A percentile compares a stretch with the other conserved stretches of the same genome.
Evolutionary conservation across 30 jellyfish, hydroid and myxozoan species (phyloP).

Genomic region (Cassiopea andromeda): DNA sequence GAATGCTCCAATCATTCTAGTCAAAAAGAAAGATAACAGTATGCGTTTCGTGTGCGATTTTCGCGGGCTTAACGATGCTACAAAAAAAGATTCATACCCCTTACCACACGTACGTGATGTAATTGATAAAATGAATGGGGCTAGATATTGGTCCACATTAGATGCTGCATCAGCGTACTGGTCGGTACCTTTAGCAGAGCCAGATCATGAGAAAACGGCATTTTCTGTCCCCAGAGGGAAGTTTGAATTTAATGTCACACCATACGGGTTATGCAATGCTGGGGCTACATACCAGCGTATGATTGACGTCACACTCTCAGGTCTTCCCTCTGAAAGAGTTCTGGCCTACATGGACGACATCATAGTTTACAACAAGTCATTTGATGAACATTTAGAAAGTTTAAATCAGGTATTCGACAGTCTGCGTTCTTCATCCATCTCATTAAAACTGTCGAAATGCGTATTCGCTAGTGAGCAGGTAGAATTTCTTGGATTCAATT

Average conservation of each 20-base stretch:
- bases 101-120: conserved; percentile 29
- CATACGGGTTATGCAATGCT: conserved; percentile 53
- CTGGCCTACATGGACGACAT: conserved; percentile 64
- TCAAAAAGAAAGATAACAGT: conserved; percentile 54
- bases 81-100: conserved; percentile 65
- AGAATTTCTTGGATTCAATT: conserved; percentile 44
- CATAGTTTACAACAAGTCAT: conserved; percentile 39
- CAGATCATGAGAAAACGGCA: conserved; percentile 34
- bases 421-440: conserved; percentile 33
- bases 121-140: conserved; percentile 15
- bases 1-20: conserved; percentile 37
- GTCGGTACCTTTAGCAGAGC: no score
- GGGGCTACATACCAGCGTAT: conserved; percentile 66
- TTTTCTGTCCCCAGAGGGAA: conserved; percentile 5
- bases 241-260: conserved; percentile 42
- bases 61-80: conserved; percentile 6
- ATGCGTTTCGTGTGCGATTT: no score
- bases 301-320: conserved; percentile 50
- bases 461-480: conserved; percentile 44
- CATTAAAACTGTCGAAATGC: conserved; percentile 45
- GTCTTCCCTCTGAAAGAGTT: conserved; percentile 61
- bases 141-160: no score
- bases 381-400: conserved; percentile 20
- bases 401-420: conserved; percentile 28
- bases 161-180: no score